Conservation (phyloP, 2,797 vertebrate genomes). For the Varecia variegata region DNA sequence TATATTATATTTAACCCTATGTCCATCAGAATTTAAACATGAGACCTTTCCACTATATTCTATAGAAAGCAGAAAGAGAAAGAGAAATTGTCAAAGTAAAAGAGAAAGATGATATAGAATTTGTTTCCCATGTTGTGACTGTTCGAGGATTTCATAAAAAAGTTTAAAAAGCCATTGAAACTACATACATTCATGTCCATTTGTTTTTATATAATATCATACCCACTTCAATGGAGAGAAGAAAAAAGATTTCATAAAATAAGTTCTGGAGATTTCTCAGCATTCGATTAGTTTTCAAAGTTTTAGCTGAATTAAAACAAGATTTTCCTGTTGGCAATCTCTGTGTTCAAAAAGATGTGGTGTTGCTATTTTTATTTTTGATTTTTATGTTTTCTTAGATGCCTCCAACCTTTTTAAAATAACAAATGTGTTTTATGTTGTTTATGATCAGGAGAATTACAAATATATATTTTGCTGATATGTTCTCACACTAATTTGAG, state of each 20-base stretch:
- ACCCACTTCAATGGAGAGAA: background rate
- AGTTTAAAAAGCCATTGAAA: constrained; percentile 20
- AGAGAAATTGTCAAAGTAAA: background rate
- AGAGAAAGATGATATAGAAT: background rate
- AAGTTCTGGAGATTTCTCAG: background rate
- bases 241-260: constrained; percentile 16
- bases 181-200: background rate
- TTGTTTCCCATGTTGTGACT: background rate
- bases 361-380: constrained; percentile 10
- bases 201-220: constrained; percentile 1
- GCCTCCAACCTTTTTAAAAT: background rate
- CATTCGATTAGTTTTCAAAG: background rate
- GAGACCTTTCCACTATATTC: background rate
- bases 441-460: background rate
- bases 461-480: constrained; percentile 22
- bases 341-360: background rate
- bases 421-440: constrained; percentile 31
- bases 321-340: constrained; percentile 18
- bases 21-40: background rate
- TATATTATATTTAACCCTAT: background rate
- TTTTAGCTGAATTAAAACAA: background rate
- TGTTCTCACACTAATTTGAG: background rate
- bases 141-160: background rate
- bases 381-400: constrained; percentile 43
- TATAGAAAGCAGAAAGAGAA: background rate